Evolutionary conservation across 2,113 vertebrate genomes (phyloP).

Genomic region (Microcebus griseorufus): DNA sequence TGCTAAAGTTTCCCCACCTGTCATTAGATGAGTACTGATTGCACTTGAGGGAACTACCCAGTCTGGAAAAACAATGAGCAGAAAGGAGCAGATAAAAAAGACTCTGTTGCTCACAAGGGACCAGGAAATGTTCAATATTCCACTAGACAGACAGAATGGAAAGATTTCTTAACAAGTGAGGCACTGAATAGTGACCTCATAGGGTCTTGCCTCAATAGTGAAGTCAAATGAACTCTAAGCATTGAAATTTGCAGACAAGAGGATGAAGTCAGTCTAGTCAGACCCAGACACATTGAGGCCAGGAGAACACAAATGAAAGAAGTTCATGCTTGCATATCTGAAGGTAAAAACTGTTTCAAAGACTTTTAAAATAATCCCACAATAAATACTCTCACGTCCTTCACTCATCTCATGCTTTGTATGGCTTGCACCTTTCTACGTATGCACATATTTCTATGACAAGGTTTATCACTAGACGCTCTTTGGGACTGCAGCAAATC

Average conservation of each 20-base stretch:
- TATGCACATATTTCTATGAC: neutral
- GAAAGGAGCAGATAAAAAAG: neutral
- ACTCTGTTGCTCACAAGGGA: neutral
- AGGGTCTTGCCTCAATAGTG: neutral
- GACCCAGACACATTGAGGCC: neutral
- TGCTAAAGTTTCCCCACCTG: neutral
- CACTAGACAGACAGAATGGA: neutral
- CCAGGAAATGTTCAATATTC: neutral
- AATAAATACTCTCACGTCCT: neutral
- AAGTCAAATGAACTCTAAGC: neutral
- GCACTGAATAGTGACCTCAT: neutral
- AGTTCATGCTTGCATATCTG: neutral
- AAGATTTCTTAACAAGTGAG: neutral
- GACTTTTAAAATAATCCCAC: neutral
- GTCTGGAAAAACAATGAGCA: neutral
- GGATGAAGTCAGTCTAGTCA: neutral
- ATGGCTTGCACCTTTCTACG: neutral
- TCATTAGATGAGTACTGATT: neutral
- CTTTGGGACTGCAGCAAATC: neutral
- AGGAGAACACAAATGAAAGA: neutral
- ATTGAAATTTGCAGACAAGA: neutral
- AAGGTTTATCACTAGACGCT: neutral
- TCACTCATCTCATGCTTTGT: neutral
- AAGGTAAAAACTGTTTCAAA: neutral
- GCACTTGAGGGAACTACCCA: neutral